Base-by-base conservation (phyloP, 92 coral and sea anemone genomes). In the Porites rus region DNA sequence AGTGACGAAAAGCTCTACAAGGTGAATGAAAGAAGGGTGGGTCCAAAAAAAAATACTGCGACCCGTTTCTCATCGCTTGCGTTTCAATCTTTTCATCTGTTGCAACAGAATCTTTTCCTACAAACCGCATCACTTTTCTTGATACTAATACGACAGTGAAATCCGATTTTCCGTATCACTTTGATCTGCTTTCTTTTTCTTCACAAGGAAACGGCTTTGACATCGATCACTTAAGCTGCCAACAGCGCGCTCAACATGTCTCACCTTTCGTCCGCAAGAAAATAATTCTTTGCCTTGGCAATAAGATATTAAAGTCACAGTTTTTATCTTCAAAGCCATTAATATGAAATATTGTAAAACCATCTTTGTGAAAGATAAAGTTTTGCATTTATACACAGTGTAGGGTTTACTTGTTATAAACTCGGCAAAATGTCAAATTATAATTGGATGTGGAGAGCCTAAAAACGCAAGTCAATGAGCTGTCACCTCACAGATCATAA, bases 81-180 rank as follows among this genome's bases (percentile, higher is more conserved):
- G n/a, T 58, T 67, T 69, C 58, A 68, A 2, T 21, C 84, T 4
- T 7, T 51, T 80, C 68, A 66, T 67, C 74, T 52, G 75, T 52
- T 66, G 52, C 17, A 52, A 22, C 74, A 66, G 84, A 80, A 58
- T 24, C 11, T 63, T 65, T 64, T 78, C 72, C 46, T 62, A 20
- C 3, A 60, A 17, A 64, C 2, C 18, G n/a, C 25, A 52, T 14
- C 5, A n/a, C 25, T 28, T 43, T 52, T 54, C 65, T 21, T 21
- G 22, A 14, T 6, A 9, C 8, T 52, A 66, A 79, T 50, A 51
- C 74, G 74, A 79, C 51, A 70, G 50, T n/a, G 51, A 67, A 80
- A 80, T 66, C 84, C 17, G 24, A 80, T 66, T 54, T 10, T 52
- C 17, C 85, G 18, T 9, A 21, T 8, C 21, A 19, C 7, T 10